These are phyloP conservation scores for Notothenia coriiceps DNA, from an alignment of 2,113 vertebrate genomes.

Conservation along the genomic window DNA sequence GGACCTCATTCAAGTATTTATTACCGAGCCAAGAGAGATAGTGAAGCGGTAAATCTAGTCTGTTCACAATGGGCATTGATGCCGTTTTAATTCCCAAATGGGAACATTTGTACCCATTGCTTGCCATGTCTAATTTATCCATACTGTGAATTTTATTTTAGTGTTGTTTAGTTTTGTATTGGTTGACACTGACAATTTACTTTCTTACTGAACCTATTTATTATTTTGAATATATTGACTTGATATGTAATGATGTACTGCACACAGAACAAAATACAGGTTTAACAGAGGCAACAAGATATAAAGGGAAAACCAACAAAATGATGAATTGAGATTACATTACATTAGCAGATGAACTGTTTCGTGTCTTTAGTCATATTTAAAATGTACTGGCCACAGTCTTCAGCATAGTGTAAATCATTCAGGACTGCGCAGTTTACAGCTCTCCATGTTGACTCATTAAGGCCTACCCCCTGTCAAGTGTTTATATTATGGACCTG, in stretches of 20 bases:
- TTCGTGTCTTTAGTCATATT: background rate
- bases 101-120: constrained; percentile 13
- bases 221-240: background rate
- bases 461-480: constrained; percentile 55
- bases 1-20: constrained; percentile 66
- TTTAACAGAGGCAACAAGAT: background rate
- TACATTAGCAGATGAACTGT: background rate
- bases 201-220: background rate
- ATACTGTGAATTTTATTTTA: background rate
- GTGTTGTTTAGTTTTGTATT: background rate
- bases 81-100: constrained; percentile 49
- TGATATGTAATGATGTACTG: background rate
- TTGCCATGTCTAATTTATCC: background rate
- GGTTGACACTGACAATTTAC: background rate
- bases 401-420: constrained; percentile 60
- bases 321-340: background rate
- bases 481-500: constrained; percentile 55
- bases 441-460: constrained; percentile 62
- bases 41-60: constrained; percentile 43
- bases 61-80: constrained; percentile 41
- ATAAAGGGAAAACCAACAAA: background rate
- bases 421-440: constrained; percentile 60
- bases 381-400: constrained; percentile 22
- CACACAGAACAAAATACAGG: background rate
- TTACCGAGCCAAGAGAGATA: constrained; percentile 20